Evolutionary conservation across 2,113 vertebrate genomes (phyloP), one percentile per base, ranked within the genome.

Genomic region (Arenaria interpres): DNA sequence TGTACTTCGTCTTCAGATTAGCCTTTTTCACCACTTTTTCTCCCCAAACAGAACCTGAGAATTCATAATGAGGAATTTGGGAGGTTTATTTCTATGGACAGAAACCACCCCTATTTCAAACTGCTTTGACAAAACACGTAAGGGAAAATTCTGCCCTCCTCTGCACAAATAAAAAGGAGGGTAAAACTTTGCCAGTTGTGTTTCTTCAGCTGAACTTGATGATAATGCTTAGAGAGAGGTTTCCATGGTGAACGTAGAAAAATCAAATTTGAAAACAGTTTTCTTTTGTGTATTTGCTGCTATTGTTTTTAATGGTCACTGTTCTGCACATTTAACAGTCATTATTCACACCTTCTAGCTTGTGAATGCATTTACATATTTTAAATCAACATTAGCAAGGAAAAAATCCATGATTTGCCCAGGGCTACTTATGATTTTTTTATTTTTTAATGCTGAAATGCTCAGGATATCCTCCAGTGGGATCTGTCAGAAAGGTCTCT

Each of bases 281-380:
- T 89, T 53, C 77, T 86, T 84, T 39, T 69, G 41, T 73, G 32
- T 21, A 10, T 83, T 90, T 69, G 75, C 46, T 85, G 75, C 57
- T 69, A 0, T 54, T 74, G 71, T 77, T 91, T 76, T 62, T 30
- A 48, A 6, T 66, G 96, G 91, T 91, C 91, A 77, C 59, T 71
- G 39, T 35, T 82, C 48, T 87, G 82, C 74, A 62, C 4, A 3
- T 88, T 66, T 20, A 77, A 16, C 84, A 67, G 54, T 41, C 72
- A 12, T 85, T 85, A 69, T 63, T 82, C 81, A 48, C 84, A 83
- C 90, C 90, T 84, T 83, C 51, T 33, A 75, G 59, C 76, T 74
- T 14, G 19, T 59, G 88, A 93, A 95, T 63, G 41, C 22, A 81
- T 90, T 94, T 95, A 51, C 79, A 84, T 95, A 54, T 88, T 81